These are phyloP conservation scores for Colaptes auratus DNA, from an alignment of 2,113 vertebrate genomes.

Conservation along the genomic window DNA sequence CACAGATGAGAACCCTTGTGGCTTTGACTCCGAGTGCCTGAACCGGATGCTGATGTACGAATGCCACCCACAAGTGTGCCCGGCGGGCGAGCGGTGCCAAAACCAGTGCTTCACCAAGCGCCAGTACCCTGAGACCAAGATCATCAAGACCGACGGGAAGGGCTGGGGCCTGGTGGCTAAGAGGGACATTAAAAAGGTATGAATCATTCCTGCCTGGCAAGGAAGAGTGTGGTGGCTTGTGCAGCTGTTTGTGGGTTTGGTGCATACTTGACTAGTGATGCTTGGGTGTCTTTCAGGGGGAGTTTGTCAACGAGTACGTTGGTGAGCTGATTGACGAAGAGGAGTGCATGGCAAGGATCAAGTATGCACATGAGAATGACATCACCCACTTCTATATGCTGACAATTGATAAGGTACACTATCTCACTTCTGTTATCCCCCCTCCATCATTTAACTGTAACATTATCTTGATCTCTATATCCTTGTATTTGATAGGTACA, in stretches of 20 bases:
- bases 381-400: constrained; percentile 99
- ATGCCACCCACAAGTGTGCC: constrained; percentile 96
- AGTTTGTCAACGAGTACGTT: constrained; percentile 98
- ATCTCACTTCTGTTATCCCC: not conserved
- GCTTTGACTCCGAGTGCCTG: constrained; percentile 93
- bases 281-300: constrained; percentile 81
- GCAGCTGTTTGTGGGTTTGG: not conserved
- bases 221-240: rapidly evolving
- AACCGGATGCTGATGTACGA: constrained; percentile 98
- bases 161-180: constrained; percentile 94
- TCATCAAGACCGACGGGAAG: constrained; percentile 92
- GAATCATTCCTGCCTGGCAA: not conserved
- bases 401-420: constrained; percentile 94
- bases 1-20: constrained; percentile 90
- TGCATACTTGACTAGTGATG: not conserved
- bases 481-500: constrained; percentile 97
- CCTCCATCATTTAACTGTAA: not conserved
- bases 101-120: constrained; percentile 98
- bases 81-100: constrained; percentile 87
- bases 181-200: constrained; percentile 94
- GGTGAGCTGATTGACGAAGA: constrained; percentile 97
- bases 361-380: constrained; percentile 93
- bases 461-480: constrained; percentile 82
- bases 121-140: constrained; percentile 95
- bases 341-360: constrained; percentile 93